These are phyloP conservation scores for Silurus asotus DNA, from an alignment of 2,113 vertebrate genomes.

Conservation along the genomic window DNA sequence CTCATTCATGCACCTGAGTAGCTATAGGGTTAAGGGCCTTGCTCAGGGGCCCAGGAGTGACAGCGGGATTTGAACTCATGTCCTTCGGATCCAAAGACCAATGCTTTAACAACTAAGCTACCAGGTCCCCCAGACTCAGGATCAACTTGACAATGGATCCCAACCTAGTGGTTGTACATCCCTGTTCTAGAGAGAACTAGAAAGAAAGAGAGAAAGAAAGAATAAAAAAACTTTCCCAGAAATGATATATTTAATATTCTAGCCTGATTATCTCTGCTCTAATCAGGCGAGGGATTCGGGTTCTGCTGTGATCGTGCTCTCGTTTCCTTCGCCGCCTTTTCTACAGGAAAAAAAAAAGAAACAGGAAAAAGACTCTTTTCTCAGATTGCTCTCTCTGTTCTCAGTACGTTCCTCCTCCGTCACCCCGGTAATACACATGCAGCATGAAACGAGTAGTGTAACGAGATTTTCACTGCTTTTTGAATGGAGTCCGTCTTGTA, in stretches of 20 bases:
- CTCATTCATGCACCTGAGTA: too few relatives aligned
- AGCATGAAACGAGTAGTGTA: conserved; percentile 18
- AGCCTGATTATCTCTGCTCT: not conserved
- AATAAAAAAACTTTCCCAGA: not conserved
- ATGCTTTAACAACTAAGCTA: too few relatives aligned
- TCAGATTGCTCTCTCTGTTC: conserved; percentile 1
- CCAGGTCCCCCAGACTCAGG: too few relatives aligned
- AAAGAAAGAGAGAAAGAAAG: not conserved
- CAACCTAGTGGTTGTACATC: too few relatives aligned
- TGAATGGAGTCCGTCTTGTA: not conserved
- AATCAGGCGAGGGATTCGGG: not conserved
- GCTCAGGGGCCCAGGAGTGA: too few relatives aligned
- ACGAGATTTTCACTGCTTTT: conserved; percentile 20
- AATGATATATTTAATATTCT: not conserved
- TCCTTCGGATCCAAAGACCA: too few relatives aligned
- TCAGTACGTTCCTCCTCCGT: conserved; percentile 29
- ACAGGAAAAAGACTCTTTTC: not conserved
- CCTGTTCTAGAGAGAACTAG: not conserved
- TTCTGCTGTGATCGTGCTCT: not conserved
- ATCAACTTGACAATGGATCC: too few relatives aligned
- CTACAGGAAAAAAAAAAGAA: not conserved
- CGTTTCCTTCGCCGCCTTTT: not conserved
- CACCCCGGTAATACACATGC: conserved; percentile 54
- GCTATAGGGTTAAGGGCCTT: too few relatives aligned
- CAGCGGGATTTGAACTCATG: too few relatives aligned